Evolutionary conservation across 2,888 invertebrate genomes (phyloP).

Genomic region (Slavum lentiscoides): DNA sequence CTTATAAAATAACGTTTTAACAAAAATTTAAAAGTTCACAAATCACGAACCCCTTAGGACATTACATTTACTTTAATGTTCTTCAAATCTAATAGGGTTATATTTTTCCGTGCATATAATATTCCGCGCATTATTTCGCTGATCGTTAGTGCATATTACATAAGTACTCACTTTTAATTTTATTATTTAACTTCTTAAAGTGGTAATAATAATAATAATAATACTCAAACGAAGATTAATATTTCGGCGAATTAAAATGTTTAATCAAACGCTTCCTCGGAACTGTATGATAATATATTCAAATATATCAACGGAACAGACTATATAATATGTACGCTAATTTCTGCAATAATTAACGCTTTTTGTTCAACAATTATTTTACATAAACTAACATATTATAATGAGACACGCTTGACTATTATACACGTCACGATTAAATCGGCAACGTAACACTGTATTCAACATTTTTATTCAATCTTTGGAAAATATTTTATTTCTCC

Average conservation of each 20-base stretch:
- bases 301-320: neutral
- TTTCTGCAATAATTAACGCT: constrained; percentile 10
- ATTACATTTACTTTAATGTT: too few species aligned
- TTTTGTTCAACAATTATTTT: constrained; percentile 16
- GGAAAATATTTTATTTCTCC: too few species aligned
- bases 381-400: constrained; percentile 27
- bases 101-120: too few species aligned
- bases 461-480: neutral
- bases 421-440: neutral
- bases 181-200: neutral
- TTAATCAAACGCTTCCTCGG: neutral
- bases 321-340: neutral
- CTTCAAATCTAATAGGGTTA: too few species aligned
- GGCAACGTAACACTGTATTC: neutral
- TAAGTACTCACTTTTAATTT: neutral
- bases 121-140: too few species aligned
- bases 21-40: too few species aligned
- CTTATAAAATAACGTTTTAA: too few species aligned
- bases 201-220: neutral
- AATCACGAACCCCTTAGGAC: too few species aligned
- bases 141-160: too few species aligned
- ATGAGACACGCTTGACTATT: neutral
- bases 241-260: too few species aligned
- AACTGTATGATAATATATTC: neutral
- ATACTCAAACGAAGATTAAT: neutral